Evolutionary conservation across 2,888 invertebrate species (phyloP).

Genomic region (Neoascia interrupta): DNA sequence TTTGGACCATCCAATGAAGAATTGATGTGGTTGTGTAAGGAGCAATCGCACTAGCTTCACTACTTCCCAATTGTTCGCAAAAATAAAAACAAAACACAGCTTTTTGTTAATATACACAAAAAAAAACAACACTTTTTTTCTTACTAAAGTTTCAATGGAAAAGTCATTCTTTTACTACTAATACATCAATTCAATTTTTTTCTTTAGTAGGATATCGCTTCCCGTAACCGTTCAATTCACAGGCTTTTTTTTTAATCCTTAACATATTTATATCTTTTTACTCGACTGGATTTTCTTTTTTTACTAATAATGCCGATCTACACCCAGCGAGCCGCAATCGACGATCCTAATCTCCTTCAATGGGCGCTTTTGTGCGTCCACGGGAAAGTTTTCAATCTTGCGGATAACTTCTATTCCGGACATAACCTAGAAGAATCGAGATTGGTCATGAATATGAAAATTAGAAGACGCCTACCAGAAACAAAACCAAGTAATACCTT

Average conservation of each 20-base stretch:
- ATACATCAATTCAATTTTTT: slow-evolving; percentile 23
- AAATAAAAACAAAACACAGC: too few relatives aligned
- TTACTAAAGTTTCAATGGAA: slow-evolving; percentile 62
- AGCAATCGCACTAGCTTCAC: too few relatives aligned
- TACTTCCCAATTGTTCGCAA: too few relatives aligned
- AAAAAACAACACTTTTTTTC: too few relatives aligned
- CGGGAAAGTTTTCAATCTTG: slow-evolving; percentile 88
- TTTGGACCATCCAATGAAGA: too few relatives aligned
- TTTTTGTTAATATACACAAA: too few relatives aligned
- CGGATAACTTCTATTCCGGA: slow-evolving; percentile 87
- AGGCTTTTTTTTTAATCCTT: too few relatives aligned
- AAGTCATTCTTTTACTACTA: slow-evolving; percentile 32
- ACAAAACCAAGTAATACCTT: slow-evolving; percentile 85
- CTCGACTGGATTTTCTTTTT: slow-evolving; percentile 89
- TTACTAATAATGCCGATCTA: slow-evolving; percentile 91
- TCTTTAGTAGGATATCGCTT: slow-evolving; percentile 30
- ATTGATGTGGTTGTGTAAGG: too few relatives aligned
- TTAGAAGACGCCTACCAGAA: neutral
- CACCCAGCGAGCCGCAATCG: slow-evolving; percentile 87
- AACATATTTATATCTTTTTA: slow-evolving; percentile 76
- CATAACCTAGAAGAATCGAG: slow-evolving; percentile 69
- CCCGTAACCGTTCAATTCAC: neutral
- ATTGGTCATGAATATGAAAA: too few relatives aligned
- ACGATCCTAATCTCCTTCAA: slow-evolving; percentile 89
- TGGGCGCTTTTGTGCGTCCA: slow-evolving; percentile 90